Percentiles rank a stretch among this genome's conserved stretches.
Conservation (phyloP, 2,113 vertebrate genomes). For the Ginglymostoma cirratum region DNA sequence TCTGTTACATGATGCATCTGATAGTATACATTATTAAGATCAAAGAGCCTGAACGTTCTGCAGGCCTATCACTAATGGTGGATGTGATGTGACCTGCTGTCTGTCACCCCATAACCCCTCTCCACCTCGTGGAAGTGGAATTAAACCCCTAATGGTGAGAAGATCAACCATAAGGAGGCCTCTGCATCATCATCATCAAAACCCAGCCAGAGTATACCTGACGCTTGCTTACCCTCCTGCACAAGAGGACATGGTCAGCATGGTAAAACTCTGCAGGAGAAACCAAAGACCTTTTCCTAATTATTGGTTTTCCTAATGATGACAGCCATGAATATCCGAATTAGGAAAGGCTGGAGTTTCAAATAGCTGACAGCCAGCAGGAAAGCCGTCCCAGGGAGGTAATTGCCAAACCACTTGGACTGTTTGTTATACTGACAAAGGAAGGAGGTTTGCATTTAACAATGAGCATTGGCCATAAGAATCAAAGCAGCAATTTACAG, state of each 20-base stretch:
- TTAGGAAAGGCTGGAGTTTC: background rate
- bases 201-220: background rate
- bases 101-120: too few species aligned
- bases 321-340: background rate
- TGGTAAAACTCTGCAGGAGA: background rate
- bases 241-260: background rate
- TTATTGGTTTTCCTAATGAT: background rate
- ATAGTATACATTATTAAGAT: background rate
- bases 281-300: background rate
- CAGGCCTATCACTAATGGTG: too few species aligned
- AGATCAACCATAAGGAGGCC: too few species aligned
- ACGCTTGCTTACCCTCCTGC: background rate
- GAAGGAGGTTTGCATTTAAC: background rate
- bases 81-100: too few species aligned
- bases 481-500: background rate
- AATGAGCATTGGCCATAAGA: background rate
- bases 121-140: too few species aligned
- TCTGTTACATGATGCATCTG: background rate
- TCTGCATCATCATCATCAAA: background rate
- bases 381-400: background rate
- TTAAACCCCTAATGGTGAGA: too few species aligned
- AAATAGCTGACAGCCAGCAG: background rate
- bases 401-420: background rate
- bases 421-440: background rate
- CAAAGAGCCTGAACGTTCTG: too few species aligned